A percentile compares a stretch with the other conserved stretches of the same genome.
These are phyloP conservation scores for Merluccius polli DNA, from an alignment of 2,797 vertebrate genomes.

Conservation along the genomic window DNA sequence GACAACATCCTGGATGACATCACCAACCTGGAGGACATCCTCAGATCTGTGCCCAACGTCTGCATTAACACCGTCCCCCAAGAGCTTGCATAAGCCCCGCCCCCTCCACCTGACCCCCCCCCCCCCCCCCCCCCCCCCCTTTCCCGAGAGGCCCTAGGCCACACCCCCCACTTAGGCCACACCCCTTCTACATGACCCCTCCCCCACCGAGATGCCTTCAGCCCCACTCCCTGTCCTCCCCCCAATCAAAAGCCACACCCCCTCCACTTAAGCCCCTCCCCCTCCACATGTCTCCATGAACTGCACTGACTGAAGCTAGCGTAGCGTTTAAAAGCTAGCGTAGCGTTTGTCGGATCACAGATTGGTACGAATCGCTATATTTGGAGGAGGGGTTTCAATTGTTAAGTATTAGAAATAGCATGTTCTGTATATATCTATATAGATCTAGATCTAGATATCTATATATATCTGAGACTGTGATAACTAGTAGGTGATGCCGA, in stretches of 20 bases:
- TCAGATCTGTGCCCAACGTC: slow-evolving; percentile 69
- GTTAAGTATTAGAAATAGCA: neutral
- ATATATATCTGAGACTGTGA: slow-evolving; percentile 6
- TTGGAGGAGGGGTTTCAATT: neutral
- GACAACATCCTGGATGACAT: slow-evolving; percentile 78
- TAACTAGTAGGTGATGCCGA: neutral
- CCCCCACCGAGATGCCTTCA: slow-evolving; percentile 24
- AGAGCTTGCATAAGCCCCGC: slow-evolving; percentile 39
- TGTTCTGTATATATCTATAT: neutral
- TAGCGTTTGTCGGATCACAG: neutral
- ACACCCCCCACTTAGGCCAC: neutral
- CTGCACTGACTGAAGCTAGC: neutral
- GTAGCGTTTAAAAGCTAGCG: neutral
- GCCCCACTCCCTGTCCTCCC: too few relatives aligned
- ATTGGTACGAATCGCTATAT: neutral
- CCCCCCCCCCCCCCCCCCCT: neutral
- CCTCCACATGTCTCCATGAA: neutral
- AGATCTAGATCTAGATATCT: neutral
- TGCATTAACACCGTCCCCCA: slow-evolving; percentile 82
- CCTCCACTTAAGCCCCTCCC: too few relatives aligned
- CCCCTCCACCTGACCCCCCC: neutral
- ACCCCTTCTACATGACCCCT: neutral
- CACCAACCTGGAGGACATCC: slow-evolving; percentile 83
- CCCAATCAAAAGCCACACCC: neutral
- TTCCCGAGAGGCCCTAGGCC: neutral